phyloP scores from a whole-genome alignment of 2,888 invertebrate species.

The Doris montereyensis region DNA sequence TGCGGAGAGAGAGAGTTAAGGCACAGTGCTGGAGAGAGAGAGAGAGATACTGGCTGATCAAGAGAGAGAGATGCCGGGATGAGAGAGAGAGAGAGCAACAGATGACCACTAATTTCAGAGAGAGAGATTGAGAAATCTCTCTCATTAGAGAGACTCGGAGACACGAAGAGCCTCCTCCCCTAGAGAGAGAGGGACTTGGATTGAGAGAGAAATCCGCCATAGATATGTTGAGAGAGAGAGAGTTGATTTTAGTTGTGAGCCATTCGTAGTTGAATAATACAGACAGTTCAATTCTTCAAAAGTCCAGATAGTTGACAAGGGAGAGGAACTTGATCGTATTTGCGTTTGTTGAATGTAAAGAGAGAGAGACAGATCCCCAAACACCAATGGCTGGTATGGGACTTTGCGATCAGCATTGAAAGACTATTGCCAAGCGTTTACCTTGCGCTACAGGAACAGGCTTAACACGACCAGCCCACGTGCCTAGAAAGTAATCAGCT shows the following conservation, averaged over 20 bases:
- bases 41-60: slow-evolving; percentile 68
- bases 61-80: too few relatives aligned
- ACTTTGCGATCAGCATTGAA: slow-evolving; percentile 50
- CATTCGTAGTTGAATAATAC: slow-evolving; percentile 72
- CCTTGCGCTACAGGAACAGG: slow-evolving; percentile 45
- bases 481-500: slow-evolving; percentile 71
- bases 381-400: slow-evolving; percentile 45
- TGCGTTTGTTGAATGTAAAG: slow-evolving; percentile 64
- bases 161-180: slow-evolving; percentile 58
- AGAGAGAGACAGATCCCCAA: neutral
- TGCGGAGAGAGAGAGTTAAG: slow-evolving; percentile 68
- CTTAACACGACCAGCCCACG: slow-evolving; percentile 59
- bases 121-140: slow-evolving; percentile 65
- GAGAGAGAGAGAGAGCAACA: slow-evolving; percentile 69
- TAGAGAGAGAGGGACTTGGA: slow-evolving; percentile 61
- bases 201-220: slow-evolving; percentile 67
- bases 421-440: neutral
- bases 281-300: slow-evolving; percentile 68
- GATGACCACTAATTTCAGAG: slow-evolving; percentile 68
- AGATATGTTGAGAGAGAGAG: slow-evolving; percentile 66
- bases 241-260: slow-evolving; percentile 70
- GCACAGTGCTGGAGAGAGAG: slow-evolving; percentile 65
- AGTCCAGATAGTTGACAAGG: slow-evolving; percentile 68
- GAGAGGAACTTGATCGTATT: slow-evolving; percentile 69
- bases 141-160: slow-evolving; percentile 61